Base-by-base conservation (phyloP, 2,113 vertebrate genomes). In the Perca schrenkii region DNA sequence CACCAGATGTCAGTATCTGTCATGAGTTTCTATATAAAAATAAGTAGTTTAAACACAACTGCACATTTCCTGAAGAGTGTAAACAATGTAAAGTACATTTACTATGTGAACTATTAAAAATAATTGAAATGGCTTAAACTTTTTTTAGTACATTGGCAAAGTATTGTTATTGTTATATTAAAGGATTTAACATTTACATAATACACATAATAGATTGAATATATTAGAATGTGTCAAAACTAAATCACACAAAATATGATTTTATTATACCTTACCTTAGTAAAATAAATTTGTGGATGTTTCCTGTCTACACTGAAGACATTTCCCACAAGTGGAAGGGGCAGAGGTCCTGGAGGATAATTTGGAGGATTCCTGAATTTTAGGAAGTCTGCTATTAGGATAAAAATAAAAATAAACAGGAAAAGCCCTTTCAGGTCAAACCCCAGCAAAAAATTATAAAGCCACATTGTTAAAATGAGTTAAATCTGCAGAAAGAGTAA, bases 281-380 rank as follows among this genome's bases (percentile, higher is more conserved):
- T 86, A 8, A 95, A 89, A 61, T 89, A 91, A 47, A 80, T 79
- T 43, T 94, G 83, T 34, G 90, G 90, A 13, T 93, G 67, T 89
- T 88, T 90, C 8, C 4, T 64, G 60, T 93, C 91, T 17, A 92
- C 2, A 78, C 83, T 31, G 1, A 95, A 25, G 0, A 96, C 0
- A 52, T 93, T 95, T 10, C 96, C 96, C 5, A 97, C 0, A 4
- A 97, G 14, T 0, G 96, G 96, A 8, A 97, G 28, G 31, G 75
- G 0, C 14, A 77, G 13, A 0, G 96, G 96, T 1, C 94, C 91
- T 0, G 96, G 96, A 1, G 96, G 96, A 49, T 81, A 96, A 69
- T 94, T 79, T 49, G 90, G 89, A 0, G 94, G 95, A 7, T 68
- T 94, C 69, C 91, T 93, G 49, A 69, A 81, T 90, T 90, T 96